phyloP scores from a whole-genome alignment of 2,797 vertebrate species.

The Sebastes elongatus region DNA sequence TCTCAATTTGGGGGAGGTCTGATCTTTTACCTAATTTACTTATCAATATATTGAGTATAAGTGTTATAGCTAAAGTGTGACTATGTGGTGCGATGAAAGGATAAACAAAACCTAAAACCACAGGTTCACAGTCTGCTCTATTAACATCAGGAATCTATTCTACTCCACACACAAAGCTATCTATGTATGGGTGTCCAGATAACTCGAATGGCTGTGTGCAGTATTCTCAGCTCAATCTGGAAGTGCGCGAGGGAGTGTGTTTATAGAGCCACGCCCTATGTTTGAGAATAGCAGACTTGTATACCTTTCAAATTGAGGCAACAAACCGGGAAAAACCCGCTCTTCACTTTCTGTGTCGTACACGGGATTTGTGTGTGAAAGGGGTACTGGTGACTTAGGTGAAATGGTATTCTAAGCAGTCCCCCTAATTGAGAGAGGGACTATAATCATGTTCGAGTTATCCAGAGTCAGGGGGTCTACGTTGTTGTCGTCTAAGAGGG shows the following conservation, averaged over 20 bases:
- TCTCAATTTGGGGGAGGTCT: neutral
- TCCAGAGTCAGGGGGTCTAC: constrained; percentile 74
- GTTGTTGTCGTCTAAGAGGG: constrained; percentile 61
- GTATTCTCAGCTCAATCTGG: neutral
- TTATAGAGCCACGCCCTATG: neutral
- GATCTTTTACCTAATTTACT: neutral
- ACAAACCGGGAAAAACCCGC: neutral
- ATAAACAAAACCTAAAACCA: constrained; percentile 55
- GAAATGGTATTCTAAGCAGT: constrained; percentile 35
- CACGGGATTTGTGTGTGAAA: neutral
- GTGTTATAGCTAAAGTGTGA: neutral
- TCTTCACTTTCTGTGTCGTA: neutral
- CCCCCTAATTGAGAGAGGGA: constrained; percentile 20
- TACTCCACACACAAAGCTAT: constrained; percentile 55
- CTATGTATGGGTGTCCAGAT: constrained; percentile 64
- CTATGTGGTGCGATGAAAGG: neutral
- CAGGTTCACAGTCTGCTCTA: constrained; percentile 45
- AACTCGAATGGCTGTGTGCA: constrained; percentile 76
- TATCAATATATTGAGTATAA: neutral
- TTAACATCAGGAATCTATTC: constrained; percentile 26
- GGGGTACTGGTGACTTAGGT: neutral
- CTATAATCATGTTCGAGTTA: constrained; percentile 76
- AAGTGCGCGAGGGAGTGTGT: neutral
- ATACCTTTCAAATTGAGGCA: neutral
- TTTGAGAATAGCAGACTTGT: neutral